Base-by-base conservation (phyloP, 1,140 invertebrate species). In the Thrips palmi region DNA sequence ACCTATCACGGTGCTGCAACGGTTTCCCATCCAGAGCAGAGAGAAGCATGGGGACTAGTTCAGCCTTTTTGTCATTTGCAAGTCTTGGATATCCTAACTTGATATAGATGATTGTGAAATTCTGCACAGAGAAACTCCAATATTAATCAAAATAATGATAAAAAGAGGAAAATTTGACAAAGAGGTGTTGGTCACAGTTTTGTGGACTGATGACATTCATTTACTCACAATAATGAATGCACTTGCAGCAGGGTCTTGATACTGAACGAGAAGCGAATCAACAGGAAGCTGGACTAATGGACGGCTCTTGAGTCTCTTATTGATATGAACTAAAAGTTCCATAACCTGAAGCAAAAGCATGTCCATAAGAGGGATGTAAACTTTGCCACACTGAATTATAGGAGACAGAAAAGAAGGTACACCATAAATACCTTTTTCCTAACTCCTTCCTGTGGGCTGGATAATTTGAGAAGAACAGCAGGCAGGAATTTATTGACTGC, bases 81-180 rank as follows among this genome's bases (percentile, higher is more conserved):
- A 91, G 59, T 42, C 87, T 60, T 2, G 85, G 83, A 63, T 74
- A 93, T 12, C 87, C 86, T 69, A 91, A 71, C 57, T 85, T 88
- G 29, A 93, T 80, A 52, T 92, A 94, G 50, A 93, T 86, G 37
- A 92, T 84, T 29, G 83, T 78, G 54, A 94, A 92, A 60, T 94
- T 94, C 76, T 89, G 61, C 18, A 73, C 68, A 43, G 49, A 44
- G 55, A 45, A 52, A 30, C 38, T 33, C 22, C 22, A 36, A 31
- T 33, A 27, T 30, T 4, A 32, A 23, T 10, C 10, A 31, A 31
- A 17, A 29, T 18, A 8, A 6, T 34, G 2, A 4, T 11, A 38
- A 14, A 11, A 38, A 38, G 23, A 15, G 7, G 37, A 37, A 18
- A 4, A 17, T 25, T 25, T 7, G 12, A 32, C 12, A 32, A 11